Conservation (phyloP, 2,888 invertebrate species). For the Cotesia congregata region DNA sequence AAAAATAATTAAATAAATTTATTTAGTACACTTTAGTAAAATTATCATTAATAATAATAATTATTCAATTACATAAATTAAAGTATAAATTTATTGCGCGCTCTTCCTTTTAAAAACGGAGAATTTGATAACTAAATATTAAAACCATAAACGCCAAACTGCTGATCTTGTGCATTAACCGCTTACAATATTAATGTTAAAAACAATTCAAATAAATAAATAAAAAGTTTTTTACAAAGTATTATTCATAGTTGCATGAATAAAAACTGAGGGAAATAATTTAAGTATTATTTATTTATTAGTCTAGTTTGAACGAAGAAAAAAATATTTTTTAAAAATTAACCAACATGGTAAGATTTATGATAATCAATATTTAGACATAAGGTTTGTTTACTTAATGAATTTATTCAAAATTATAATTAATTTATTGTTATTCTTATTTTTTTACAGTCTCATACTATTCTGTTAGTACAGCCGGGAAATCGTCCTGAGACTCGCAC, state of each 20-base stretch:
- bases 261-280: background rate
- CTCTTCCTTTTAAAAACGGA: background rate
- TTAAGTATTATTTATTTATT: background rate
- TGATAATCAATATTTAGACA: slow-evolving; percentile 25
- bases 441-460: slow-evolving; percentile 88
- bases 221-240: background rate
- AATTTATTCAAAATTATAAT: slow-evolving; percentile 26
- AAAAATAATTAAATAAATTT: too few relatives aligned
- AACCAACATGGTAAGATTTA: slow-evolving; percentile 28
- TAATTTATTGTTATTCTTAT: background rate
- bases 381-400: background rate
- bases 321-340: background rate
- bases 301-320: background rate
- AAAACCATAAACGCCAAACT: background rate
- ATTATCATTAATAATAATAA: too few relatives aligned
- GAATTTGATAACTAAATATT: background rate
- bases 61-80: background rate
- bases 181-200: background rate
- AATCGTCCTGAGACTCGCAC: slow-evolving; percentile 95
- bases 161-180: background rate
- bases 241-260: background rate
- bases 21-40: too few relatives aligned
- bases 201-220: background rate
- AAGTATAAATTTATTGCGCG: background rate
- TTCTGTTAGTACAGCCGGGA: slow-evolving; percentile 95